These are phyloP conservation scores for Volucella inanis DNA, from an alignment of 2,888 invertebrate species.

Conservation along the genomic window DNA sequence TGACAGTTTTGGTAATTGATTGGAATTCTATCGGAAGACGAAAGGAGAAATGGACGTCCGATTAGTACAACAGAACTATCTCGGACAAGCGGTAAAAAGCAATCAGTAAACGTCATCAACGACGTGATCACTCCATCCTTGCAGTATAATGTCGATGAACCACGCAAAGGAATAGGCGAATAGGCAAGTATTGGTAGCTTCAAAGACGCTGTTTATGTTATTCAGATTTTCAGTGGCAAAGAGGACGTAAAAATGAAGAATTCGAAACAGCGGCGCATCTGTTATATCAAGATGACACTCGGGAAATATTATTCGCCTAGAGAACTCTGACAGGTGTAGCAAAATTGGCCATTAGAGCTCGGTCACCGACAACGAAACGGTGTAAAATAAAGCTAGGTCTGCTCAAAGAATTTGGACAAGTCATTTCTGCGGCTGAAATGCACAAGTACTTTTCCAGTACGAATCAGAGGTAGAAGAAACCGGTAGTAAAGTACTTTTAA, in stretches of 20 bases:
- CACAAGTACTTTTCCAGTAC: background rate
- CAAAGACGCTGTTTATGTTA: conserved; percentile 19
- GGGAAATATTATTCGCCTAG: conserved; percentile 1
- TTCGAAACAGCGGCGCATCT: conserved; percentile 7
- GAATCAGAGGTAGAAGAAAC: background rate
- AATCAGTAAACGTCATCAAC: background rate
- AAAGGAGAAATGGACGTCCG: background rate
- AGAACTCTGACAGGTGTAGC: conserved; percentile 11
- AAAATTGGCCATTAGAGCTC: background rate
- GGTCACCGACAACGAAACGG: background rate
- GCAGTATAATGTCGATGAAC: background rate
- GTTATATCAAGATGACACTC: background rate
- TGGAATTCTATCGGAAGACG: background rate
- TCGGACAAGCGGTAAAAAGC: background rate
- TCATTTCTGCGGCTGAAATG: background rate
- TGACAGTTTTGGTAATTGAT: too few species aligned
- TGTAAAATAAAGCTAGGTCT: background rate
- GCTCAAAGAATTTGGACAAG: conserved; percentile 13
- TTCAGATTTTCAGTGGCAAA: conserved; percentile 17
- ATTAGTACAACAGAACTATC: background rate
- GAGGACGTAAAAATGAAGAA: background rate
- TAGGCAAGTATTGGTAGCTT: conserved; percentile 9
- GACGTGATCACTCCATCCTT: background rate
- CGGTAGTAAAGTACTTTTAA: background rate
- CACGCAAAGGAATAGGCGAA: background rate